Base-by-base conservation (phyloP, 2,888 invertebrate species). In the Cerastis rubricosa region DNA sequence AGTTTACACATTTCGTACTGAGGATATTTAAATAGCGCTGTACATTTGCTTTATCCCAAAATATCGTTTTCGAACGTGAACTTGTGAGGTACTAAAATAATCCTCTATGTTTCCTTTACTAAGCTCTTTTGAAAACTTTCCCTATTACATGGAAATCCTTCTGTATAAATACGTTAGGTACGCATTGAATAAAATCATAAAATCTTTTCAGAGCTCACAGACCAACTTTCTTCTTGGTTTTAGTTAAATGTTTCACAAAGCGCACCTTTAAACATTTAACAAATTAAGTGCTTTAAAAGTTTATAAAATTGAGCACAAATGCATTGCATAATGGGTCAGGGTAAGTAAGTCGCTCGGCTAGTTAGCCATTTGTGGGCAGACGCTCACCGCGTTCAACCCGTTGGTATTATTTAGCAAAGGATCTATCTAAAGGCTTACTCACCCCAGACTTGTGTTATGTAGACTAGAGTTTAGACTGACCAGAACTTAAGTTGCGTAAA, bases 381-480 rank as follows among this genome's bases (percentile, higher is more conserved):
- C 85, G 71, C 84, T 80, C 85, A 76, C 90, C 87, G 81, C 87
- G 75, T 63, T 71, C 51, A 61, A 82, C 81, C 87, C 85, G 73
- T 79, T 84, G 83, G 89, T 89, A 89, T 91, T 91, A 89, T 91
- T 90, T 87, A 89, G 89, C 81, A 81, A 88, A 85, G 86, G 83
- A 85, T 89, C 72, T 63, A 80, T 43, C n/a, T 64, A n/a, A 81
- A 57, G 63, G 68, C 63, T 81, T 69, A 80, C 66, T 84, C 51
- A 59, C 40, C 47, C 22, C 9, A 7, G 43, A 64, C n/a, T 84
- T 76, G 35, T 63, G 47, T 73, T 51, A 45, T 72, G 14, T 71
- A 51, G 17, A 57, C 59, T 76, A 68, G 64, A 71, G 71, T 61
- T 35, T 25, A 54, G 43, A 61, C 59, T 65, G 45, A 73, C 43